These are phyloP conservation scores for Myripristis jacobus DNA, from an alignment of 2,797 vertebrate species.

Conservation along the genomic window DNA sequence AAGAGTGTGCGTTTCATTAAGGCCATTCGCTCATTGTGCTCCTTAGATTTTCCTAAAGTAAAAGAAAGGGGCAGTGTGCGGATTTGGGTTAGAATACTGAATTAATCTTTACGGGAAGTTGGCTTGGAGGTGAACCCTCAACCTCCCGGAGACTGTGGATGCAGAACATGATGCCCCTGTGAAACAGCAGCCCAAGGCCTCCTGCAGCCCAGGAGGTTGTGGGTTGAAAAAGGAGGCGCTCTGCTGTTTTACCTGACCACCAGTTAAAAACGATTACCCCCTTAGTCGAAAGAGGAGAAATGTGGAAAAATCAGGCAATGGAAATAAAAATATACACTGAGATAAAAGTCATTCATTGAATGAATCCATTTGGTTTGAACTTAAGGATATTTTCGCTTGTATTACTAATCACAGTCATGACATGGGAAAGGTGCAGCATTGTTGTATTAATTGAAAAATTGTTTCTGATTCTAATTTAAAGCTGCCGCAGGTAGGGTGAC, in stretches of 20 bases:
- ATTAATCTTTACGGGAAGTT: constrained; percentile 41
- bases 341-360: constrained; percentile 17
- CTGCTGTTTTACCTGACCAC: constrained; percentile 31
- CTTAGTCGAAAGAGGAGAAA: constrained; percentile 34
- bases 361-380: constrained; percentile 43
- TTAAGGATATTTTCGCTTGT: constrained; percentile 23
- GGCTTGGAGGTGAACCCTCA: constrained; percentile 30
- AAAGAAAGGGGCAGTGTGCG: constrained; percentile 20
- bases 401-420: not conserved
- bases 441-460: constrained; percentile 19
- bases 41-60: constrained; percentile 62
- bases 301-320: constrained; percentile 48
- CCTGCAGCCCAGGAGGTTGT: not conserved
- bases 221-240: constrained; percentile 18
- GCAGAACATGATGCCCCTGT: not conserved
- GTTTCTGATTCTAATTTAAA: constrained; percentile 28
- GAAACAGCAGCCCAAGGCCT: constrained; percentile 1
- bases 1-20: constrained; percentile 74
- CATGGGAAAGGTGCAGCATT: constrained; percentile 14
- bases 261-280: constrained; percentile 11
- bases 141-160: constrained; percentile 40
- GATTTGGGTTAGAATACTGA: constrained; percentile 44
- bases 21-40: constrained; percentile 49
- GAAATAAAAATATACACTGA: constrained; percentile 43
- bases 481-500: not conserved